phyloP scores from a whole-genome alignment of 2,888 invertebrate species.

The Phymatocera aterrima region DNA sequence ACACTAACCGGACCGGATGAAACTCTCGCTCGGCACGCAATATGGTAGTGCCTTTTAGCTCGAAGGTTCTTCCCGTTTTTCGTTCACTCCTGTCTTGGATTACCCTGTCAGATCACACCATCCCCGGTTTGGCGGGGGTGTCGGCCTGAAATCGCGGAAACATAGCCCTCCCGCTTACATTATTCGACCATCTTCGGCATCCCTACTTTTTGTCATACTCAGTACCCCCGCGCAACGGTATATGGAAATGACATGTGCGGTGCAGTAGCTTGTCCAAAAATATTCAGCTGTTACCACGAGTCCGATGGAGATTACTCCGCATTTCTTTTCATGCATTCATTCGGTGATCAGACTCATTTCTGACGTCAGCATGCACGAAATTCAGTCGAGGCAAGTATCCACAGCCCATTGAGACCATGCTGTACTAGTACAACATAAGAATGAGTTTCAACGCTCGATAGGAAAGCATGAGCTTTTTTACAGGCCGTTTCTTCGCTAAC shows the following conservation, averaged over 20 bases:
- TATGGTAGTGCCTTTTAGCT: not conserved
- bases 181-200: not conserved
- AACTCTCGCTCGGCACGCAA: not conserved
- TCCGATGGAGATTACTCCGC: not conserved
- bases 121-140: not conserved
- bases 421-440: not conserved
- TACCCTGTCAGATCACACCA: constrained; percentile 11
- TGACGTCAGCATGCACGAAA: not conserved
- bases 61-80: not conserved
- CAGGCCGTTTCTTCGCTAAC: not conserved
- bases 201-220: not conserved
- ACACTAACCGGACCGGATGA: constrained; percentile 3
- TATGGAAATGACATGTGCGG: not conserved
- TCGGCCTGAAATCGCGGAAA: not conserved
- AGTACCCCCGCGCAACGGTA: not conserved
- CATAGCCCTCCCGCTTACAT: not conserved
- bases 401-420: not conserved
- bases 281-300: not conserved
- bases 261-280: not conserved
- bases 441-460: not conserved
- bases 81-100: not conserved
- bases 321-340: constrained; percentile 8
- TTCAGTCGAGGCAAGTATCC: not conserved
- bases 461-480: not conserved
- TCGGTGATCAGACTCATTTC: not conserved